phyloP scores from a whole-genome alignment of 2,797 vertebrate species.

The Mormyrus proboscirostris region DNA sequence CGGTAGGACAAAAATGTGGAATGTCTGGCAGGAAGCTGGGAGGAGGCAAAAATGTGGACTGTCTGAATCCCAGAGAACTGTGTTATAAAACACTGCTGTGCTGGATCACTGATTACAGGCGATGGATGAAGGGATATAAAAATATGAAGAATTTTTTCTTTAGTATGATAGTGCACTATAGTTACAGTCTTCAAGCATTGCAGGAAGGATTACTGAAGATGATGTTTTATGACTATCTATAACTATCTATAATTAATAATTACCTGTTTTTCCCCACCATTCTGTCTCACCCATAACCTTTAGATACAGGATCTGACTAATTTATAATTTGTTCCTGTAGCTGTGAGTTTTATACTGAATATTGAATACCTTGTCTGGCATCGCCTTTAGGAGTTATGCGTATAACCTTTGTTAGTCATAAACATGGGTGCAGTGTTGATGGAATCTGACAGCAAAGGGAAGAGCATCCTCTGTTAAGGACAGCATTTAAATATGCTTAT shows the following conservation, averaged over 20 bases:
- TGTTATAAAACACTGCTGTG: background rate
- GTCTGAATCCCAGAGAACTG: background rate
- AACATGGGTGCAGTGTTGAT: background rate
- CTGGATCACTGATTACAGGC: background rate
- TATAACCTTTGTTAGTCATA: background rate
- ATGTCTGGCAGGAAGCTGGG: background rate
- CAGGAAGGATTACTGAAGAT: background rate
- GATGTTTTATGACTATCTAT: background rate
- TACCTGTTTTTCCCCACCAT: background rate
- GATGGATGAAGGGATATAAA: background rate
- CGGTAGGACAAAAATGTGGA: background rate
- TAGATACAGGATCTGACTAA: background rate
- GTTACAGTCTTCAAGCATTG: background rate
- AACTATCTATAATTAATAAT: background rate
- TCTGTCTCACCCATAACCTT: background rate
- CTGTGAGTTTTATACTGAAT: background rate
- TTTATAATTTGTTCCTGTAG: background rate
- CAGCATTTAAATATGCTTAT: background rate
- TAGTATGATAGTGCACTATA: background rate
- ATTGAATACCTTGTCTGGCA: background rate
- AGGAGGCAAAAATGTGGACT: background rate
- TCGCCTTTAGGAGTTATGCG: background rate
- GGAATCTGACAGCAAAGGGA: background rate
- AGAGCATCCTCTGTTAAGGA: background rate
- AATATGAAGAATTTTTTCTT: background rate